Evolutionary conservation across 2,888 invertebrate species (phyloP), one percentile per base, ranked within the genome.

Genomic region (Stenodera caucasica): DNA sequence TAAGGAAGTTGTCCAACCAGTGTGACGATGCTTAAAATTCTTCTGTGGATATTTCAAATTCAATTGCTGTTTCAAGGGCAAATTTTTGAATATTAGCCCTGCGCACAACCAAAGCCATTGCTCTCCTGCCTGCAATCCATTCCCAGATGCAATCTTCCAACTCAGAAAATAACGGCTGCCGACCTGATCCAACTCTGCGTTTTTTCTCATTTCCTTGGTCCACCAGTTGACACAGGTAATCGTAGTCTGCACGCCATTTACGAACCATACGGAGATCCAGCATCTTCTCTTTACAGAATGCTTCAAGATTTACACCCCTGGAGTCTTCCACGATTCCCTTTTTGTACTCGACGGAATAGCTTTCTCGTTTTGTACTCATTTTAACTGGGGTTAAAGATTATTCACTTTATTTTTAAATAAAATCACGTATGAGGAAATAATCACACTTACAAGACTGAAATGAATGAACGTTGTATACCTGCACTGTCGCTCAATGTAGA

Each of bases 131-230:
- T 30, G 58, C 58, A 60, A 55, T 40, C 61, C 63, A 63, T 58
- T 64, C 59, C 14, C 35, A 57, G 37, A 62, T 56, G 40, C 29
- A 49, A n/a, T 64, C 61, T 64, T 64, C 61, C 55, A 64, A 33
- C 30, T 64, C 64, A 51, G 64, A 29, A 64, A 63, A 64, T 58
- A 64, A 58, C 40, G 64, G 58, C 50, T 63, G 64, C 58, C 64
- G 50, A 63, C 61, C 64, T 58, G 64, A 51, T 57, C 64, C 64
- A 63, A 35, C 23, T 15, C 40, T 64, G 51, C 64, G 54, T 51
- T 63, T 61, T 35, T 63, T 63, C 26, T 23, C 60, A 58, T 57
- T 64, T 58, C 40, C 40, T 40, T 40, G 40, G 40, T 40, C 40
- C 40, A 40, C 40, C 40, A 40, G 40, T 40, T 64, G 53, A 58